phyloP scores from a whole-genome alignment of 2,797 vertebrate species.

The Cyprinodon diabolis region DNA sequence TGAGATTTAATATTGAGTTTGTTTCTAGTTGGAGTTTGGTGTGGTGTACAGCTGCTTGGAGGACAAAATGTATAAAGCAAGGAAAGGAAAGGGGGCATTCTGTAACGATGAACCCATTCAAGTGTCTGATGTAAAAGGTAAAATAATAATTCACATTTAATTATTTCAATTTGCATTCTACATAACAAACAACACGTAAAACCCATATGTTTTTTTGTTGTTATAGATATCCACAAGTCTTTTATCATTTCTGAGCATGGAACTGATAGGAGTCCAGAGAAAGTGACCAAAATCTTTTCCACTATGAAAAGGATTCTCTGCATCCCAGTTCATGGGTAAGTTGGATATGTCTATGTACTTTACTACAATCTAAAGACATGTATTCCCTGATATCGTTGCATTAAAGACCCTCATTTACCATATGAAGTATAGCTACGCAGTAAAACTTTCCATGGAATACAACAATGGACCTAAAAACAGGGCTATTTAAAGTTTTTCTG shows the following conservation, averaged over 20 bases:
- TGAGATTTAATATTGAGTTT: not conserved
- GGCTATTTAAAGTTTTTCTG: not conserved
- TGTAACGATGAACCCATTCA: constrained; percentile 88
- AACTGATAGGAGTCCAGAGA: constrained; percentile 84
- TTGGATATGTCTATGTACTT: not conserved
- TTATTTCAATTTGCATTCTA: not conserved
- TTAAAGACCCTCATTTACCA: not conserved
- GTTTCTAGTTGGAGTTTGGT: constrained; percentile 90
- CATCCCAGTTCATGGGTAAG: constrained; percentile 92
- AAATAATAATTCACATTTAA: not conserved
- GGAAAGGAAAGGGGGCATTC: constrained; percentile 90
- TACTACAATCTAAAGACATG: not conserved
- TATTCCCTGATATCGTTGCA: too few relatives aligned
- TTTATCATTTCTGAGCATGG: constrained; percentile 93
- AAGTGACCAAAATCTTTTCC: constrained; percentile 87
- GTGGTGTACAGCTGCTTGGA: constrained; percentile 95
- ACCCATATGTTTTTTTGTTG: constrained; percentile 5
- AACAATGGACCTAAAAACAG: not conserved
- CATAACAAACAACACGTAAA: not conserved
- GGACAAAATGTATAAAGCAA: constrained; percentile 96
- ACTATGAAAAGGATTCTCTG: constrained; percentile 92
- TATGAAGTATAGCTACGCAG: not conserved
- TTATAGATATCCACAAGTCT: constrained; percentile 90
- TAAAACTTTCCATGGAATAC: not conserved
- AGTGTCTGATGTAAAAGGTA: constrained; percentile 88